Base-by-base conservation (phyloP, 1,140 invertebrate species). In the Sinonovacula constricta region DNA sequence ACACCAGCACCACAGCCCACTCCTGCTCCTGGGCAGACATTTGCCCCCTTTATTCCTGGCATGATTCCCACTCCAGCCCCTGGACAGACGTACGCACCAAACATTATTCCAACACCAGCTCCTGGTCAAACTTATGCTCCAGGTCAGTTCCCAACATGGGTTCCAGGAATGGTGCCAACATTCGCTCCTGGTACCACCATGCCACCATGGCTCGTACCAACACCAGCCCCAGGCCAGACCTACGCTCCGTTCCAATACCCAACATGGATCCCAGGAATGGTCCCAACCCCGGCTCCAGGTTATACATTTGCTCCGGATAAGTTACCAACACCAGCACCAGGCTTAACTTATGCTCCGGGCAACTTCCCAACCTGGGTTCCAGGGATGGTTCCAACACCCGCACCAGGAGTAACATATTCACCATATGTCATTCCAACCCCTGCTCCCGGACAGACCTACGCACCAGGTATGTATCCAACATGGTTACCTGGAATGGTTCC, bases 231-330 rank as follows among this genome's bases (percentile, higher is more conserved):
- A 49, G 83, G 83, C 24, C 36, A 65, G 22, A 83, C 81, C 45
- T 83, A 79, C 51, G 63, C 79, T 22, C 79, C 79, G 60, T 51
- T 39, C 26, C 26, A 54, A 57, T 80, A 68, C 36, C 81, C 81
- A 74, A 83, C 81, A 62, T 70, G 22, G 24, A 36, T 70, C 3
- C 69, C 70, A 31, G 76, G 65, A 1, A 75, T 78, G 59, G 62
- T 79, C 10, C 71, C 79, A 39, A 79, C 79, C 51, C 81, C 81
- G 65, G 79, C 78, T 24, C 82, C 80, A 45, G 83, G 81, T 28
- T 31, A 65, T 39, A 84, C 83, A 22, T 80, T 81, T 56, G 79
- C 83, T 26, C 81, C 78, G 31, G 66, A 70, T 5, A 54, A 31
- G 34, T 53, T 79, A 3, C 81, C 81, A 24, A 85, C 83, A 24